Percentiles rank a stretch among this genome's conserved stretches.
Conservation (phyloP, 1,140 invertebrate species). For the Apolygus lucorum region DNA sequence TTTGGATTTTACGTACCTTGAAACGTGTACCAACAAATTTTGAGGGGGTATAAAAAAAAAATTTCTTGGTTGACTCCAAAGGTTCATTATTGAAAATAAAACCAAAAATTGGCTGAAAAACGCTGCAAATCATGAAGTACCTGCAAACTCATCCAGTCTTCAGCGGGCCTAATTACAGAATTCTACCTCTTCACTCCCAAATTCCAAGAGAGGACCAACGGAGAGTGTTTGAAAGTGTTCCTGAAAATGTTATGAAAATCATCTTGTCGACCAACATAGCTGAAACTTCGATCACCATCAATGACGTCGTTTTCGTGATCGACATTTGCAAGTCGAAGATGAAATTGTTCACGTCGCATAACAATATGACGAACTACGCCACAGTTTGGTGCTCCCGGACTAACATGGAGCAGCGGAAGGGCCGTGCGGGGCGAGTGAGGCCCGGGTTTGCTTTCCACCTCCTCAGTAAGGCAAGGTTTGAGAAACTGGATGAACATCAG, state of each 20-base stretch:
- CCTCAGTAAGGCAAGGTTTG: conserved; percentile 63
- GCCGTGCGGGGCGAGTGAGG: conserved; percentile 79
- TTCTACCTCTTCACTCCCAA: conserved; percentile 84
- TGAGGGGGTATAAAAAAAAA: too few species aligned
- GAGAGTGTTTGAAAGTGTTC: conserved; percentile 72
- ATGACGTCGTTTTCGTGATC: conserved; percentile 93
- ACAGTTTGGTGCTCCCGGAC: conserved; percentile 88
- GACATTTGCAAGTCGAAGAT: conserved; percentile 93
- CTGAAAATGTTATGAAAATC: conserved; percentile 62
- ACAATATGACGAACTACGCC: conserved; percentile 91
- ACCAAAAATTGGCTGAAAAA: too few species aligned
- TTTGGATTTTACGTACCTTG: too few species aligned
- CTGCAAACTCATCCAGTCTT: conserved; percentile 68
- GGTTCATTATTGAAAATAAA: too few species aligned
- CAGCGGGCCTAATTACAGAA: conserved; percentile 53
- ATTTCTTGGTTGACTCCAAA: too few species aligned
- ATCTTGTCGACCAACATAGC: conserved; percentile 88
- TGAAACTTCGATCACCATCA: conserved; percentile 91
- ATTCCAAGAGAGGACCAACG: conserved; percentile 83
- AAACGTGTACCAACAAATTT: too few species aligned
- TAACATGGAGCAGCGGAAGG: conserved; percentile 83
- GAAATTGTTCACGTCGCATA: conserved; percentile 90
- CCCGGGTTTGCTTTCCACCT: conserved; percentile 85
- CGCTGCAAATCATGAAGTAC: conserved; percentile 83
- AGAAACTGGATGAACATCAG: conserved; percentile 77